These are phyloP conservation scores for Taxidea taxus DNA, from an alignment of 2,113 vertebrate genomes.

Conservation along the genomic window DNA sequence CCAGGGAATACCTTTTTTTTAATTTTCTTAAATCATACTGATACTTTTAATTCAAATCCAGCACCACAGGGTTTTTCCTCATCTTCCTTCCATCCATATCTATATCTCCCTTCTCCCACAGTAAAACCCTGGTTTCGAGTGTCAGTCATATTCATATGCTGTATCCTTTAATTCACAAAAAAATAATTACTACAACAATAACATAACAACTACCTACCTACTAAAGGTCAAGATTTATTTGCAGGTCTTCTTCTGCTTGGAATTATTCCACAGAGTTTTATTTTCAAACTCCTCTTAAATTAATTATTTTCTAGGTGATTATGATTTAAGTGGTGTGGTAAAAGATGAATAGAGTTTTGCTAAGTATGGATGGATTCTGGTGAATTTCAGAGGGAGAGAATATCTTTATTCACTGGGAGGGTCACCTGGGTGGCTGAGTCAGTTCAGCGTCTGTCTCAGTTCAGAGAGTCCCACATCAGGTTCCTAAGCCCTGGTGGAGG, in stretches of 20 bases:
- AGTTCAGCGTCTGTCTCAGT: no score
- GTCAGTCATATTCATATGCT: background rate
- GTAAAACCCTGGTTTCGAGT: background rate
- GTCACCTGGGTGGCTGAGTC: no score
- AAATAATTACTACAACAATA: background rate
- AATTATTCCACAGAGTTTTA: background rate
- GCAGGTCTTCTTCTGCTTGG: slow-evolving; percentile 21
- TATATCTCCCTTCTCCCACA: background rate
- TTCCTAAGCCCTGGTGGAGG: no score
- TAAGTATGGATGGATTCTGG: background rate
- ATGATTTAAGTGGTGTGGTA: background rate
- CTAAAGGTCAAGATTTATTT: slow-evolving; percentile 5
- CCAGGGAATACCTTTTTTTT: background rate
- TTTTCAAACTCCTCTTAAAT: background rate
- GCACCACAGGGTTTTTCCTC: background rate
- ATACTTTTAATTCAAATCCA: background rate
- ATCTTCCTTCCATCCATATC: slow-evolving; percentile 3
- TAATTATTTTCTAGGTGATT: background rate
- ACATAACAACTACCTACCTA: background rate
- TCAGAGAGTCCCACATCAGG: no score
- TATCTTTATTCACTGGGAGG: no score
- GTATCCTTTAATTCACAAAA: background rate
- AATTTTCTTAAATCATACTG: background rate
- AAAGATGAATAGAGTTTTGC: background rate
- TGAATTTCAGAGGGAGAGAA: background rate